phyloP scores from a whole-genome alignment of 2,888 invertebrate species.

The Fragum whitleyi region DNA sequence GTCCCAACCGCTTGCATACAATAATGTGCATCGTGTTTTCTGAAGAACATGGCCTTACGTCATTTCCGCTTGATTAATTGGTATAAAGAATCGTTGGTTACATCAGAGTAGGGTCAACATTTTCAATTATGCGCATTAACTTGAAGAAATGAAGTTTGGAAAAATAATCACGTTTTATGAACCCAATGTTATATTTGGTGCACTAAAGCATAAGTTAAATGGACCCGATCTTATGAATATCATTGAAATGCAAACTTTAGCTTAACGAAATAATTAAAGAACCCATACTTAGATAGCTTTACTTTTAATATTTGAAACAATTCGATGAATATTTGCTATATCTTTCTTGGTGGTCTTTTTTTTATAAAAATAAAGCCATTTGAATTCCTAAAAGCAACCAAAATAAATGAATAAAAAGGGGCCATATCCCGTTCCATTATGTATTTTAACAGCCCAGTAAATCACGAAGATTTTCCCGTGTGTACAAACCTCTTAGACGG shows the following conservation, averaged over 20 bases:
- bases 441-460: conserved; percentile 38
- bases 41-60: neutral
- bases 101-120: neutral
- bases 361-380: too few species aligned
- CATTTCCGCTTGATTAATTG: neutral
- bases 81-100: neutral
- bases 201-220: too few species aligned
- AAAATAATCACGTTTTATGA: too few species aligned
- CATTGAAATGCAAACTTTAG: too few species aligned
- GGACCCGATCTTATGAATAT: too few species aligned
- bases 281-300: too few species aligned
- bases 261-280: too few species aligned
- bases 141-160: neutral
- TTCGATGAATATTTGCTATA: too few species aligned
- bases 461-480: conserved; percentile 44
- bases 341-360: too few species aligned
- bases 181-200: too few species aligned
- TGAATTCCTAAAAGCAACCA: too few species aligned
- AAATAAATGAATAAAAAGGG: neutral
- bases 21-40: neutral
- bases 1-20: neutral
- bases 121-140: neutral
- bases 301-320: too few species aligned
- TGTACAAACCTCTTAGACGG: conserved; percentile 20
- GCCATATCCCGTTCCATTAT: neutral